These are phyloP conservation scores for Merops nubicus DNA, from an alignment of 2,113 vertebrate genomes.

Conservation along the genomic window DNA sequence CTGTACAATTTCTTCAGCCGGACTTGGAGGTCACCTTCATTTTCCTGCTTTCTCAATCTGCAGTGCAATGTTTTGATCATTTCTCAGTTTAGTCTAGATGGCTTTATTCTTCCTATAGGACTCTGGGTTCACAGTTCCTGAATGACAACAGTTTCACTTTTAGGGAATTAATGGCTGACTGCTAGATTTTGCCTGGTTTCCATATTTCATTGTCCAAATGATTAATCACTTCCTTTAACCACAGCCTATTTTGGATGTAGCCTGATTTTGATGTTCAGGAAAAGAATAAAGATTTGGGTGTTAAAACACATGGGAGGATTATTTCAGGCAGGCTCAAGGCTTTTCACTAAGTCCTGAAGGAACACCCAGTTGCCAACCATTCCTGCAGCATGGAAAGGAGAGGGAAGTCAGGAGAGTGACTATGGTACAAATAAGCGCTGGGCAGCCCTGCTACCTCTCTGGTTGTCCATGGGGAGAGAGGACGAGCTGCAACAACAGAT, in stretches of 20 bases:
- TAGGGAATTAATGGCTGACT: not conserved
- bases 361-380: not conserved
- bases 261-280: not conserved
- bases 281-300: not conserved
- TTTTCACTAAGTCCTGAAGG: not conserved
- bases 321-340: not conserved
- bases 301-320: not conserved
- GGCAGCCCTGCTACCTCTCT: not conserved
- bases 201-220: not conserved
- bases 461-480: fast-evolving
- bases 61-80: not conserved
- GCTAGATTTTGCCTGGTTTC: not conserved
- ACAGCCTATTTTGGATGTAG: not conserved
- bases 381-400: not conserved
- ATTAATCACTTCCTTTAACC: not conserved
- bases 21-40: not conserved
- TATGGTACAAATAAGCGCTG: fast-evolving
- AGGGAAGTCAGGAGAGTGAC: fast-evolving
- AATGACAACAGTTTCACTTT: not conserved
- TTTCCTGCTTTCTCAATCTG: not conserved
- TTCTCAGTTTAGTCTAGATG: not conserved
- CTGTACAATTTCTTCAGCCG: not conserved
- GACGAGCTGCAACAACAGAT: not conserved
- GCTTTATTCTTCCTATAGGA: not conserved
- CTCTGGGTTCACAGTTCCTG: not conserved